These are phyloP conservation scores for Myripristis murdjan DNA, from an alignment of 2,797 vertebrate genomes.

Conservation along the genomic window DNA sequence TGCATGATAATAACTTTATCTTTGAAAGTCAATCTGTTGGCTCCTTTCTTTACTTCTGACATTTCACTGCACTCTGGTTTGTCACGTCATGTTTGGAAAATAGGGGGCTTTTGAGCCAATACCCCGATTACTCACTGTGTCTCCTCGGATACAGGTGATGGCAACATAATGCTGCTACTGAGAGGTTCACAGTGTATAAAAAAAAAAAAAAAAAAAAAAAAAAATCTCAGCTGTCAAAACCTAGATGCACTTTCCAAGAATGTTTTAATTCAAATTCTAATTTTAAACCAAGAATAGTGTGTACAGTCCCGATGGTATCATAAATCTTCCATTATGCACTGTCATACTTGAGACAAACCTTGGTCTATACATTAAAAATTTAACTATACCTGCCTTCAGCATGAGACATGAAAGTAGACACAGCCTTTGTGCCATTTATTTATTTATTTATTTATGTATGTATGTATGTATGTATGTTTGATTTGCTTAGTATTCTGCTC, in stretches of 20 bases:
- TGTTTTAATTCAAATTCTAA: no score
- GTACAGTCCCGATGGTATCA: not conserved
- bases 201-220: no score
- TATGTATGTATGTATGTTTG: conserved; percentile 5
- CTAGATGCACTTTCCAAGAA: no score
- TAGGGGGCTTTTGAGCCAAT: conserved; percentile 1
- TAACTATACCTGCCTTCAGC: conserved; percentile 7
- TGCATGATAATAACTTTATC: conserved; percentile 19
- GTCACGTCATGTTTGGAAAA: conserved; percentile 22
- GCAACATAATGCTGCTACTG: not conserved
- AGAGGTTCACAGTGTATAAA: not conserved
- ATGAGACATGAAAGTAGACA: conserved; percentile 8
- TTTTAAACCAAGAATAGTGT: not conserved
- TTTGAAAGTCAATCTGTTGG: conserved; percentile 26
- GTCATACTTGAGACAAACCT: not conserved
- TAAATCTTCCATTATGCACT: not conserved
- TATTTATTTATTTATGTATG: no score
- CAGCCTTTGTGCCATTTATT: not conserved
- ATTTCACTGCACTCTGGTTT: conserved; percentile 28
- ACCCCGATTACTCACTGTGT: not conserved
- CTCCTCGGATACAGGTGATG: not conserved
- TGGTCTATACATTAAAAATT: conserved; percentile 7
- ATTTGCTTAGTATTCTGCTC: not conserved
- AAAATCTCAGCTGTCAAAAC: no score
- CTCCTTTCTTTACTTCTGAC: conserved; percentile 6